Conservation (phyloP, 2,113 vertebrate species). For the Isichthys henryi region DNA sequence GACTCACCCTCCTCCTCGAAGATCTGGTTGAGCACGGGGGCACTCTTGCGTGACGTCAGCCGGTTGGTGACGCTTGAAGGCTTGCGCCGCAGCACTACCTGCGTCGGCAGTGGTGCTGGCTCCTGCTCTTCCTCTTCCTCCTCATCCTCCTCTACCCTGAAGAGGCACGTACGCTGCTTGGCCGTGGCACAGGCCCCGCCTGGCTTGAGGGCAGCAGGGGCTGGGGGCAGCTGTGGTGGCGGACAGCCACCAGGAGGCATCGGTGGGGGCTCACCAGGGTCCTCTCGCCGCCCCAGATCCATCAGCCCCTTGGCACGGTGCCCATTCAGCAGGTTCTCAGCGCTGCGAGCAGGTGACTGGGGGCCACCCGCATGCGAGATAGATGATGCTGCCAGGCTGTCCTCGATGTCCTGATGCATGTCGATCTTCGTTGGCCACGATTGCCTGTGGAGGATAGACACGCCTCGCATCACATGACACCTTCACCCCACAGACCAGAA, state of each 20-base stretch:
- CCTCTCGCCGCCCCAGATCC: conserved; percentile 73
- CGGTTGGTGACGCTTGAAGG: conserved; percentile 87
- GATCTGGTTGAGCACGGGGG: conserved; percentile 93
- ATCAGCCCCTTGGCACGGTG: conserved; percentile 76
- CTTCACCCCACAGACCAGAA: neutral
- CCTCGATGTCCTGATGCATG: conserved; percentile 91
- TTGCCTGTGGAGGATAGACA: conserved; percentile 63
- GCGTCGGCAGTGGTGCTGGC: conserved; percentile 67
- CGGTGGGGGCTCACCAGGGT: conserved; percentile 52
- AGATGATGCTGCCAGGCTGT: conserved; percentile 82
- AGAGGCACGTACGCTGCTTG: conserved; percentile 79
- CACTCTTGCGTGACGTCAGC: conserved; percentile 87
- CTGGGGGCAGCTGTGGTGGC: conserved; percentile 26
- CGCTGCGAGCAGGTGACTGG: conserved; percentile 77
- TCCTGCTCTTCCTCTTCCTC: conserved; percentile 93
- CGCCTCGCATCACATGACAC: neutral
- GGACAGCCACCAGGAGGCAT: conserved; percentile 29
- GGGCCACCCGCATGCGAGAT: conserved; percentile 77
- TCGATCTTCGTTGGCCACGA: conserved; percentile 92
- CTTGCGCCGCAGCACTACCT: conserved; percentile 85
- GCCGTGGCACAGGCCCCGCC: conserved; percentile 55
- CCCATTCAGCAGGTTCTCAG: conserved; percentile 83
- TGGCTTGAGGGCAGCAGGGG: conserved; percentile 39
- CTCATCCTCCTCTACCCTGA: conserved; percentile 89
- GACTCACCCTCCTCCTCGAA: conserved; percentile 96